Evolutionary conservation across 2,113 vertebrate genomes (phyloP).

Genomic region (Panthera leo): DNA sequence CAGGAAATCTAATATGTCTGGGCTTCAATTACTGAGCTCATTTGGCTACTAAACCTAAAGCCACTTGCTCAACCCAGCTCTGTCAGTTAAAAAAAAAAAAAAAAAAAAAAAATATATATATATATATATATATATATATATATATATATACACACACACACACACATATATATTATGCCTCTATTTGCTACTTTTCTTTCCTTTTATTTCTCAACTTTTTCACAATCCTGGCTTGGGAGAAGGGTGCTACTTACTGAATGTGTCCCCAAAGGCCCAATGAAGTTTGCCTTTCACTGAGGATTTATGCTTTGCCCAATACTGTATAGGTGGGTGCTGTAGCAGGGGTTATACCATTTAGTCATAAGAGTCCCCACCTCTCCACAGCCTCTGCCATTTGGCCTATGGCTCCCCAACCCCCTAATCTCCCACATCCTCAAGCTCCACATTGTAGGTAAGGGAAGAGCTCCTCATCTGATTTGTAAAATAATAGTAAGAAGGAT

Average conservation of each 20-base stretch:
- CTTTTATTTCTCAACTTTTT: neutral
- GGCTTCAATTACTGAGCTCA: neutral
- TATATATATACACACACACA: no score
- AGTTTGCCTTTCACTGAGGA: neutral
- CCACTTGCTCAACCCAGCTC: neutral
- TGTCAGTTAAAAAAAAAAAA: neutral
- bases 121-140: no score
- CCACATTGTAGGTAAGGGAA: neutral
- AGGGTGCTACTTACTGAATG: neutral
- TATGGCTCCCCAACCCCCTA: neutral
- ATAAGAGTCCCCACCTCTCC: neutral
- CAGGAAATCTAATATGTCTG: neutral
- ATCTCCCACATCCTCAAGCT: neutral
- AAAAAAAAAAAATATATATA: no score
- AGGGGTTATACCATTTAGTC: neutral
- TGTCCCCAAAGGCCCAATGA: neutral
- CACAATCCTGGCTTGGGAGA: neutral
- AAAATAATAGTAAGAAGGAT: neutral
- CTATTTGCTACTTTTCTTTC: neutral
- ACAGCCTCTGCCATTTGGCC: neutral
- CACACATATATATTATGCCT: neutral
- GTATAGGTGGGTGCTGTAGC: neutral
- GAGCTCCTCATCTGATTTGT: neutral
- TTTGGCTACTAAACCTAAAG: neutral
- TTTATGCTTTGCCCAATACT: neutral